A percentile compares a stretch with the other conserved stretches of the same genome.
phyloP scores from a whole-genome alignment of 2,888 invertebrate species.

The Nomada ferruginata region DNA sequence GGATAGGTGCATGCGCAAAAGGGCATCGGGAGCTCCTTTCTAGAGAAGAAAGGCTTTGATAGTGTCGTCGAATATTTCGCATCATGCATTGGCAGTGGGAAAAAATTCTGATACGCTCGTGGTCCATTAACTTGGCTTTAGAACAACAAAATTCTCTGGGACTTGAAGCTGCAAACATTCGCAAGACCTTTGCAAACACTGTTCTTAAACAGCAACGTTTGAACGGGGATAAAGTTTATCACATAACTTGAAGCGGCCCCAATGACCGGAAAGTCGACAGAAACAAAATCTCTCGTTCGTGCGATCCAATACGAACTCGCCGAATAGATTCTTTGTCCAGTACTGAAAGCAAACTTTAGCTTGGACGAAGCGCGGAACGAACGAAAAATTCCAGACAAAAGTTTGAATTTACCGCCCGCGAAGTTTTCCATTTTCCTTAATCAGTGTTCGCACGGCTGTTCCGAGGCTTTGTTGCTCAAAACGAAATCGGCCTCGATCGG shows the following conservation, averaged over 20 bases:
- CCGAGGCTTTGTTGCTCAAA: slow-evolving; percentile 1
- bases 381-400: slow-evolving; percentile 44
- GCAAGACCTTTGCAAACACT: neutral
- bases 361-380: neutral
- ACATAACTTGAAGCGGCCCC: neutral
- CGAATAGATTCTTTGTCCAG: neutral
- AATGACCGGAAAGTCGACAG: neutral
- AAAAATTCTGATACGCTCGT: neutral
- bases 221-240: slow-evolving; percentile 8
- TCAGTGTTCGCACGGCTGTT: slow-evolving; percentile 45
- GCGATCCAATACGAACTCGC: slow-evolving; percentile 4
- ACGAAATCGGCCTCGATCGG: slow-evolving; percentile 52
- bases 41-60: neutral
- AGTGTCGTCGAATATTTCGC: neutral
- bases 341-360: neutral
- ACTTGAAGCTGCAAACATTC: neutral
- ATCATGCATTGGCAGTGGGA: neutral
- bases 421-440: slow-evolving; percentile 62
- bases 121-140: neutral
- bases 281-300: slow-evolving; percentile 15
- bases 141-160: neutral
- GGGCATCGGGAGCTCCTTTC: neutral
- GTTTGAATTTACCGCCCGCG: slow-evolving; percentile 29
- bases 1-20: neutral
- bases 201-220: neutral